Evolutionary conservation across 2,888 invertebrate genomes (phyloP).

Genomic region (Archips xylosteana): DNA sequence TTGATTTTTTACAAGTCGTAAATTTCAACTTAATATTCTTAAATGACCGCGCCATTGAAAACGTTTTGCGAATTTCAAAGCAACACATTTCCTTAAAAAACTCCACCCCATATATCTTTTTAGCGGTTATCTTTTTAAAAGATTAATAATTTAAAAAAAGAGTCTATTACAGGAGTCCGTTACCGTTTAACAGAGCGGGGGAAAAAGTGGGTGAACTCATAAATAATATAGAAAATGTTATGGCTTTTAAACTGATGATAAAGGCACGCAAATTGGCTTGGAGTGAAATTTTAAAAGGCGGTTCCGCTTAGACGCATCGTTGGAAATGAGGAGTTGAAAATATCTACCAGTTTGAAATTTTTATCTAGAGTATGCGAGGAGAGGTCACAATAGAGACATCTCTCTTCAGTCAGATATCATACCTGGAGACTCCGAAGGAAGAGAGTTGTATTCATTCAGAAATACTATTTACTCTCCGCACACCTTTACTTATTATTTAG

Average conservation of each 20-base stretch:
- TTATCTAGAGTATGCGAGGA: not conserved
- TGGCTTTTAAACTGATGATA: constrained; percentile 61
- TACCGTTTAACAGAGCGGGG: constrained; percentile 31
- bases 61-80: not conserved
- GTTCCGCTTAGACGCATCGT: constrained; percentile 24
- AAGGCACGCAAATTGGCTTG: constrained; percentile 59
- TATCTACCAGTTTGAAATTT: not conserved
- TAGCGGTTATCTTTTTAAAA: constrained; percentile 31
- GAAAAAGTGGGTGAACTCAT: constrained; percentile 34
- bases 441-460: too few species aligned
- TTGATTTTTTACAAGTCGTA: not conserved
- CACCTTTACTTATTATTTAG: too few species aligned
- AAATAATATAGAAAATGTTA: constrained; percentile 57
- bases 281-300: constrained; percentile 50
- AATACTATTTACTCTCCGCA: too few species aligned
- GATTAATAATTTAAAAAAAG: constrained; percentile 39
- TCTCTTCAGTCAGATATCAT: too few species aligned
- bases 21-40: not conserved
- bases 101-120: constrained; percentile 23
- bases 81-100: constrained; percentile 17
- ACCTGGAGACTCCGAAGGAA: too few species aligned
- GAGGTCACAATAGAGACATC: too few species aligned
- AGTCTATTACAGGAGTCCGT: constrained; percentile 38
- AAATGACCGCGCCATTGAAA: not conserved
- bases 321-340: not conserved